Conservation (phyloP, 2,888 invertebrate species). For the Eupithecia centaureata region DNA sequence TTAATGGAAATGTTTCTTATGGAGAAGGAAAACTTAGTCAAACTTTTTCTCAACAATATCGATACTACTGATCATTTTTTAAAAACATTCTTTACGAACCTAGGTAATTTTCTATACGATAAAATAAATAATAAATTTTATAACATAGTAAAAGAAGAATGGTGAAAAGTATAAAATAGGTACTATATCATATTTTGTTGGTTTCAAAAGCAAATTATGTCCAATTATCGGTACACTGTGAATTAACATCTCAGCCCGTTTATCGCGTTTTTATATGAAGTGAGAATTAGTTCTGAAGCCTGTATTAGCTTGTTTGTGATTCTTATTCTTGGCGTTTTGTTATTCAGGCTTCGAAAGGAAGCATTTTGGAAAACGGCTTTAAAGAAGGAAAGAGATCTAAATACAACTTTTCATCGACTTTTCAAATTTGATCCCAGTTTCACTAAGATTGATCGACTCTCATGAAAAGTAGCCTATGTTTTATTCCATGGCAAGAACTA, state of each 20-base stretch:
- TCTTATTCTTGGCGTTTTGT: neutral
- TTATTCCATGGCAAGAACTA: too few species aligned
- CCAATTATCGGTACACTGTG: conserved; percentile 49
- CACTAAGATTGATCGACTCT: too few species aligned
- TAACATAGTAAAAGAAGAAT: too few species aligned
- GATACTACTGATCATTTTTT: too few species aligned
- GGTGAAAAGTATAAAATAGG: neutral
- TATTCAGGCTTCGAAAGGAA: neutral
- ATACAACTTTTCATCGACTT: neutral
- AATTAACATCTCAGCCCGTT: conserved; percentile 56
- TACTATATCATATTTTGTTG: neutral
- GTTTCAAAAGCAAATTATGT: conserved; percentile 15
- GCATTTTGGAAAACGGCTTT: neutral
- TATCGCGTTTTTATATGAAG: conserved; percentile 51
- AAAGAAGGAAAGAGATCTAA: neutral
- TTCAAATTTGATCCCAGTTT: neutral
- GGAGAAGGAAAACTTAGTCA: too few species aligned
- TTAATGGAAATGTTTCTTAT: too few species aligned
- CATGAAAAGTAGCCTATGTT: too few species aligned
- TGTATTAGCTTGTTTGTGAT: neutral
- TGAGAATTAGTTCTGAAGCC: conserved; percentile 46
- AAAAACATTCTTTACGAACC: too few species aligned
- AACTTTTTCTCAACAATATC: too few species aligned
- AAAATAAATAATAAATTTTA: too few species aligned
- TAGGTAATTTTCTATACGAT: too few species aligned